A percentile compares a stretch with the other conserved stretches of the same genome.
phyloP scores from a whole-genome alignment of 1,140 invertebrate genomes.

The Akabosia matsudoensis region DNA sequence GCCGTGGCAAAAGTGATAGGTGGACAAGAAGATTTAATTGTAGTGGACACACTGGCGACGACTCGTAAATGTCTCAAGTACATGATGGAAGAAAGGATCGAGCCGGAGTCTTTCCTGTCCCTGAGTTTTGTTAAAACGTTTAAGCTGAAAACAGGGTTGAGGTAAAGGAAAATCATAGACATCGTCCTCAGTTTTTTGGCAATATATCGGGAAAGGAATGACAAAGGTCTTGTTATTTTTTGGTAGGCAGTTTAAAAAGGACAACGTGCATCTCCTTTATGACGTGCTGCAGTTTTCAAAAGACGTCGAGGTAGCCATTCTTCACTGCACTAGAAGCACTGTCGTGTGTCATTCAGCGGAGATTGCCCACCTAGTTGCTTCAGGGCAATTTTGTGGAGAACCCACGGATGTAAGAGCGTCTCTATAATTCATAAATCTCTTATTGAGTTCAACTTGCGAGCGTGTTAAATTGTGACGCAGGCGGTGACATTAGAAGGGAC shows the following conservation, averaged over 20 bases:
- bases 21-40: conserved; percentile 94
- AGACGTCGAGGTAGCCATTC: conserved; percentile 89
- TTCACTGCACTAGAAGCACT: conserved; percentile 98
- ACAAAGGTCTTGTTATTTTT: too few species aligned
- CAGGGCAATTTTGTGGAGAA: conserved; percentile 65
- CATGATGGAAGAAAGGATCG: conserved; percentile 94
- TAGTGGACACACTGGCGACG: conserved; percentile 97
- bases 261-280: conserved; percentile 91
- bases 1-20: conserved; percentile 98
- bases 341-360: conserved; percentile 98
- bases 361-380: conserved; percentile 95
- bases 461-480: conserved; percentile 47
- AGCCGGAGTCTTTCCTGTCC: conserved; percentile 97
- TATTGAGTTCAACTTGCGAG: conserved; percentile 54
- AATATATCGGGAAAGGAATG: too few species aligned
- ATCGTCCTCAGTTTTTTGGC: conserved; percentile 46
- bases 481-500: conserved; percentile 96
- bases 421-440: conserved; percentile 64
- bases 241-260: conserved; percentile 88
- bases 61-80: conserved; percentile 96
- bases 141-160: conserved; percentile 74
- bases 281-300: conserved; percentile 95
- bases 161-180: conserved; percentile 52
- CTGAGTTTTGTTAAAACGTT: conserved; percentile 96
- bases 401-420: not conserved